Percentiles rank a stretch among this genome's conserved stretches.
Evolutionary conservation across 2,797 vertebrate genomes (phyloP).

Genomic region (Catostomus latipinnis): DNA sequence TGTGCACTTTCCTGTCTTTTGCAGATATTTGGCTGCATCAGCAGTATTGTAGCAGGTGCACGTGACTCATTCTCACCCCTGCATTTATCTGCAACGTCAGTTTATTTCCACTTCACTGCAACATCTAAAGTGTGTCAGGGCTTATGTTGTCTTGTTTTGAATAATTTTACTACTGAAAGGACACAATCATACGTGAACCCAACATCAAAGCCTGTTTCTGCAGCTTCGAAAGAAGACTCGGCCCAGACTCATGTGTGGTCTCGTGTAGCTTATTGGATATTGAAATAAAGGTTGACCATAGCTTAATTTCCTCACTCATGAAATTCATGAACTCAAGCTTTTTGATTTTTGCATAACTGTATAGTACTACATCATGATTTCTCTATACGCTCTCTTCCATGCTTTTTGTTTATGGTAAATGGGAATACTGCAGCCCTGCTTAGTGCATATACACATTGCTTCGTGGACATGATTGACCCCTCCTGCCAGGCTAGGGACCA

Average conservation of each 20-base stretch:
- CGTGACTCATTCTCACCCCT: slow-evolving; percentile 67
- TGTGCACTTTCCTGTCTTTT: slow-evolving; percentile 24
- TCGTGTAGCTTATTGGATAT: slow-evolving; percentile 30
- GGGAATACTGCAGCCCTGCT: neutral
- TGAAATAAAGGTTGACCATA: slow-evolving; percentile 3
- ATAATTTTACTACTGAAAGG: slow-evolving; percentile 36
- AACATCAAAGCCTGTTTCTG: neutral
- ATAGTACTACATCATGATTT: slow-evolving; percentile 19
- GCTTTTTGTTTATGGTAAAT: slow-evolving; percentile 34
- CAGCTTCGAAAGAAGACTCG: neutral
- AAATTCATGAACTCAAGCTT: slow-evolving; percentile 46
- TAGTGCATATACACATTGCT: slow-evolving; percentile 27
- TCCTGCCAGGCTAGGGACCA: slow-evolving; percentile 19
- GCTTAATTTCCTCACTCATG: slow-evolving; percentile 38
- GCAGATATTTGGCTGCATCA: slow-evolving; percentile 66
- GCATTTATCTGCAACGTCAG: slow-evolving; percentile 71
- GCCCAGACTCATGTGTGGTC: neutral
- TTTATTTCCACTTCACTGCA: slow-evolving; percentile 62
- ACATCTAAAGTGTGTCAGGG: slow-evolving; percentile 50
- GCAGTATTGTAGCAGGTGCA: slow-evolving; percentile 61
- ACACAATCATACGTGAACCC: neutral
- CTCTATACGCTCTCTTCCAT: too few relatives aligned
- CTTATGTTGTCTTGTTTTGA: slow-evolving; percentile 57
- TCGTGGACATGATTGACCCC: slow-evolving; percentile 24
- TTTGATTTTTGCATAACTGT: slow-evolving; percentile 17